Evolutionary conservation across 2,888 invertebrate species (phyloP).

Genomic region (Parnassius orleans): DNA sequence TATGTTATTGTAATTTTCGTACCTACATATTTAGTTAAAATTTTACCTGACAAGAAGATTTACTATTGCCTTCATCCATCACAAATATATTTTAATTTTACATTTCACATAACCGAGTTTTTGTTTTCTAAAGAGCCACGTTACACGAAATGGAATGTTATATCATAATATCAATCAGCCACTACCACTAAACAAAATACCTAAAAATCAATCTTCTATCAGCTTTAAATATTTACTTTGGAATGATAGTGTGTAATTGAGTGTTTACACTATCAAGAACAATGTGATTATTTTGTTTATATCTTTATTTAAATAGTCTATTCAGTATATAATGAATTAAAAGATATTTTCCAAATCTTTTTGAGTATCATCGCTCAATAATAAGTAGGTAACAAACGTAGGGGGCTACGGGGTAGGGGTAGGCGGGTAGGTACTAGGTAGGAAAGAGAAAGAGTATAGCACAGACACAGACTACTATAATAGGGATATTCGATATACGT

Average conservation of each 20-base stretch:
- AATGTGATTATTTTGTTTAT: neutral
- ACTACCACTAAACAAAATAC: slow-evolving; percentile 75
- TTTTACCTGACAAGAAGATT: slow-evolving; percentile 77
- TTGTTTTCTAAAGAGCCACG: slow-evolving; percentile 54
- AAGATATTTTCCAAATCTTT: no score
- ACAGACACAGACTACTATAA: no score
- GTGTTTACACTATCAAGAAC: slow-evolving; percentile 2
- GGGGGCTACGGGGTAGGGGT: no score
- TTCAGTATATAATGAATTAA: no score
- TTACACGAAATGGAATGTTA: slow-evolving; percentile 67
- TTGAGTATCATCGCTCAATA: no score
- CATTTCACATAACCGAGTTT: slow-evolving; percentile 68
- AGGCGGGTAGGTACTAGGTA: no score
- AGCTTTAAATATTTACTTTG: slow-evolving; percentile 69
- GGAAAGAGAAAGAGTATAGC: no score
- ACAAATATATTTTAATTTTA: slow-evolving; percentile 67
- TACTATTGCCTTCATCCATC: slow-evolving; percentile 75
- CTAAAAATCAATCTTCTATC: slow-evolving; percentile 72
- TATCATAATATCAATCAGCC: slow-evolving; percentile 63
- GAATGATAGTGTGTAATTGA: neutral
- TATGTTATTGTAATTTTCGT: neutral
- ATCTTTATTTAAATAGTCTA: neutral
- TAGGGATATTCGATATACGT: no score
- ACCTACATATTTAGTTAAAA: neutral
- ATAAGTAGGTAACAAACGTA: no score